Percentiles rank a stretch among this genome's conserved stretches.
phyloP scores from a whole-genome alignment of 2,113 vertebrate genomes.

The Platichthys flesus region DNA sequence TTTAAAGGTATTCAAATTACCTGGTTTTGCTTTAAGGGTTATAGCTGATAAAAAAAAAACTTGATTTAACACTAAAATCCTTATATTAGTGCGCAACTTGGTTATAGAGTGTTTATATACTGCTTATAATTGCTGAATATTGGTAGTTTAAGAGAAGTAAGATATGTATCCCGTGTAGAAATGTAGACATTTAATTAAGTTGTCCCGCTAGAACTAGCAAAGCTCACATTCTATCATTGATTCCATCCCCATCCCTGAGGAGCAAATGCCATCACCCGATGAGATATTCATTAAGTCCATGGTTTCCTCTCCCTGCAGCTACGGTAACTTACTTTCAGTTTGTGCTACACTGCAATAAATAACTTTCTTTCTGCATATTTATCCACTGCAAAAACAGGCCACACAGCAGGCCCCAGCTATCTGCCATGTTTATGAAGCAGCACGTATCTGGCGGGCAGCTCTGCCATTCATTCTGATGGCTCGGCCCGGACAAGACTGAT shows the following conservation, averaged over 20 bases:
- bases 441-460: slow-evolving; percentile 55
- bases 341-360: not conserved
- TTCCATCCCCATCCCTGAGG: not conserved
- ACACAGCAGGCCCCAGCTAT: slow-evolving; percentile 46
- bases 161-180: not conserved
- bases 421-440: slow-evolving; percentile 63
- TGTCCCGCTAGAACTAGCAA: too few species aligned
- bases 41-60: too few species aligned
- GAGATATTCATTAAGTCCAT: not conserved
- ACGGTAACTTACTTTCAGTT: slow-evolving; percentile 10
- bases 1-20: too few species aligned
- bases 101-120: too few species aligned
- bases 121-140: too few species aligned
- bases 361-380: slow-evolving; percentile 3
- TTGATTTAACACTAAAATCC: too few species aligned
- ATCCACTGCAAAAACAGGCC: slow-evolving; percentile 16
- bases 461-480: slow-evolving; percentile 58
- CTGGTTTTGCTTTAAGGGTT: too few species aligned
- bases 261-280: not conserved
- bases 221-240: too few species aligned
- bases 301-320: not conserved
- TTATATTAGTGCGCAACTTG: too few species aligned
- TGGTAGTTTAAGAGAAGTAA: too few species aligned
- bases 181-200: not conserved
- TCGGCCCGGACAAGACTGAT: slow-evolving; percentile 64